These are phyloP conservation scores for Deilephila elpenor DNA, from an alignment of 2,888 invertebrate genomes.

Conservation along the genomic window DNA sequence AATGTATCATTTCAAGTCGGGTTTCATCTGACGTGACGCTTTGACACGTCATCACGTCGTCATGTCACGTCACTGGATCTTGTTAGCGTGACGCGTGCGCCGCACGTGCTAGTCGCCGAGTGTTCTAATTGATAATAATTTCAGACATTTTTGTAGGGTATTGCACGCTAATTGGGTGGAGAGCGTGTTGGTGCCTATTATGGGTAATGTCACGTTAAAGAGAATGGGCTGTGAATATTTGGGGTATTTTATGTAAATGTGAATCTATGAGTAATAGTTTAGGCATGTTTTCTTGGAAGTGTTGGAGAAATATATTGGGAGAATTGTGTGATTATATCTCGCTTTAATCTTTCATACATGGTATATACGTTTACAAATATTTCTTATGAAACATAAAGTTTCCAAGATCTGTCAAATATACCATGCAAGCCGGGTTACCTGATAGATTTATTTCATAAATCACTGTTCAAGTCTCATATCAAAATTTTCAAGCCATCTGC, in stretches of 20 bases:
- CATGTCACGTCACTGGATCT: conserved; percentile 57
- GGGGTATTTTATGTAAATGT: neutral
- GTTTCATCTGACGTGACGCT: conserved; percentile 39
- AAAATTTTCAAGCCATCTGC: too few relatives aligned
- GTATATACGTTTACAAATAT: too few relatives aligned
- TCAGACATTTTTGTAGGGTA: neutral
- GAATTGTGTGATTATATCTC: too few relatives aligned
- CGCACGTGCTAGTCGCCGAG: conserved; percentile 62
- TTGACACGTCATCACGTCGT: conserved; percentile 51
- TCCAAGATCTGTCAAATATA: too few relatives aligned
- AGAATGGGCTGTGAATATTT: neutral
- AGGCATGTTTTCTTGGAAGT: too few relatives aligned
- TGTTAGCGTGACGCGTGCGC: conserved; percentile 69
- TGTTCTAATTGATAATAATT: conserved; percentile 76
- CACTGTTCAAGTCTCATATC: neutral
- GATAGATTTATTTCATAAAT: neutral
- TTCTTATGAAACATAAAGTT: too few relatives aligned
- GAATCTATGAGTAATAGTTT: too few relatives aligned
- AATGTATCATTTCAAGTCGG: conserved; percentile 27
- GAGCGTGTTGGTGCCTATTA: neutral
- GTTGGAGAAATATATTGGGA: too few relatives aligned
- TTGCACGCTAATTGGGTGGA: conserved; percentile 20
- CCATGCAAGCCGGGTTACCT: neutral
- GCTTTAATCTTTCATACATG: too few relatives aligned
- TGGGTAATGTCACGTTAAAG: neutral